phyloP scores from a whole-genome alignment of 1,140 invertebrate species.

The Halictus rubicundus region DNA sequence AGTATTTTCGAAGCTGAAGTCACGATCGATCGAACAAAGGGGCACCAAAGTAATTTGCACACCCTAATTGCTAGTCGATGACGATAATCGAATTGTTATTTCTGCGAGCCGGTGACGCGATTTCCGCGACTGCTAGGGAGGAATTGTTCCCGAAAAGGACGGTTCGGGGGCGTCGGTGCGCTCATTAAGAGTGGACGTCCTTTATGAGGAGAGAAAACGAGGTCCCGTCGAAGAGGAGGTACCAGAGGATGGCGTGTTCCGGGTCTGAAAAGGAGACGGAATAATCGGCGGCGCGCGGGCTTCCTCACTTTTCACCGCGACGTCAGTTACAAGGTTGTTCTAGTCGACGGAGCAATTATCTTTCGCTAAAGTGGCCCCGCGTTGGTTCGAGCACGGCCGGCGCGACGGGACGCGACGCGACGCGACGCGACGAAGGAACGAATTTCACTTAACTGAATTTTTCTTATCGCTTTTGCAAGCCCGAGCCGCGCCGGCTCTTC shows the following conservation, averaged over 20 bases:
- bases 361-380: slow-evolving; percentile 53
- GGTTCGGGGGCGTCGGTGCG: slow-evolving; percentile 8
- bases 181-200: slow-evolving; percentile 40
- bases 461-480: slow-evolving; percentile 39
- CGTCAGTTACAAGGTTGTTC: slow-evolving; percentile 65
- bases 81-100: slow-evolving; percentile 31
- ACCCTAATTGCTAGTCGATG: too few relatives aligned
- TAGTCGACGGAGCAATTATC: slow-evolving; percentile 63
- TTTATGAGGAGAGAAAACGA: slow-evolving; percentile 49
- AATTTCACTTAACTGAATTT: slow-evolving; percentile 50
- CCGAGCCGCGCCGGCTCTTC: neutral
- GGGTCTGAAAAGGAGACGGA: slow-evolving; percentile 46
- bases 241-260: neutral
- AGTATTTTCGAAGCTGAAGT: too few relatives aligned
- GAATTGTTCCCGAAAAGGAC: slow-evolving; percentile 38
- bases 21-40: too few relatives aligned
- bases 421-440: neutral
- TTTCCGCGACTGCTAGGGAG: neutral
- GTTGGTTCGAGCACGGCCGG: slow-evolving; percentile 14
- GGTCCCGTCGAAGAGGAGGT: slow-evolving; percentile 24
- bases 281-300: slow-evolving; percentile 49
- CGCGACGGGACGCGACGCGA: too few relatives aligned
- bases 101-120: neutral
- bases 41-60: too few relatives aligned
- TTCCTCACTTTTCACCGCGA: slow-evolving; percentile 60